Base-by-base conservation (phyloP, 2,797 vertebrate species). In the Crax fasciolata region DNA sequence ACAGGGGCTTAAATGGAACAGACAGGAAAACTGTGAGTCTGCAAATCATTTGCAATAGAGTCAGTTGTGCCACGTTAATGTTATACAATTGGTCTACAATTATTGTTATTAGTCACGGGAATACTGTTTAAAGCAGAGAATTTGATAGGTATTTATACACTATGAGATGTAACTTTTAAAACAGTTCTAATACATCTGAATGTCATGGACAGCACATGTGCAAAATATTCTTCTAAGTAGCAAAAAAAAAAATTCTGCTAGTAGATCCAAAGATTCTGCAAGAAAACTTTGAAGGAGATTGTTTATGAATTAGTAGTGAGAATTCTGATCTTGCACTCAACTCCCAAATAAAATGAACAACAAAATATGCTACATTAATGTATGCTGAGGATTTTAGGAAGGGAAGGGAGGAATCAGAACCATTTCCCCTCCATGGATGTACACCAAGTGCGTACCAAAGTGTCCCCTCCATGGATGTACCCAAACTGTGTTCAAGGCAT, bases 161-260 rank as follows among this genome's bases (percentile, higher is more conserved):
- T 0, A 0, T 0, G 13, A 67, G 82, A 35, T 12, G 14, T 4
- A 32, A 4, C 55, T 62, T 35, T 2, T 7, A 72, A 67, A 86
- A 32, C 1, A 1, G 1, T 23, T 43, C 73, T 3, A 10, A 4
- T 16, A 19, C 10, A 18, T 13, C 0, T 0, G 27, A 58, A 6
- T 0, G 0, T 30, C 38, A 13, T 66, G 55, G 55, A 10, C 15
- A 5, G 24, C 52, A 32, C 5, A 2, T 2, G 21, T 24, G 28
- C 8, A 15, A 68, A 58, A 48, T n/a, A n/a, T 4, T 32, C 46
- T 71, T 46, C 16, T 15, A 43, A 65, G 13, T n/a, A 43, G 67
- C 7, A 43, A 21, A 71, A 28, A n/a, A 48, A 24, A 32, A 9
- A 1, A 25, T 1, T 17, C 54, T 2, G 4, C 5, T 35, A n/a